Evolutionary conservation across 2,113 vertebrate genomes (phyloP).

Genomic region (Theristicus caerulescens): DNA sequence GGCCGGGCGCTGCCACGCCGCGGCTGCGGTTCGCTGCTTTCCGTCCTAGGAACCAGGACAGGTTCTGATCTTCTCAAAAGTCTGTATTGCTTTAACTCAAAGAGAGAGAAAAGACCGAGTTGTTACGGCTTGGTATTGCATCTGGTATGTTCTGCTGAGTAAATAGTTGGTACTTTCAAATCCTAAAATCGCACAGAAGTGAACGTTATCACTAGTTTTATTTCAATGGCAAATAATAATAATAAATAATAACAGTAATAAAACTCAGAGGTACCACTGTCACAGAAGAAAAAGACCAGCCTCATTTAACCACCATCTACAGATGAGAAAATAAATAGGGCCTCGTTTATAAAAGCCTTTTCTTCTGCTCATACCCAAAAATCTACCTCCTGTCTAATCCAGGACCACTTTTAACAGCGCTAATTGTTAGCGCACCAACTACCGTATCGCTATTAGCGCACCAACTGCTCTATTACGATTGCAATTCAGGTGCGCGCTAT

Average conservation of each 20-base stretch:
- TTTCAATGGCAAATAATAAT: background rate
- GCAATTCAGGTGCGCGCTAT: background rate
- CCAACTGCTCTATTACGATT: fast-evolving
- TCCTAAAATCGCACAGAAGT: background rate
- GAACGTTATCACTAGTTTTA: background rate
- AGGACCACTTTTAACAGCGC: background rate
- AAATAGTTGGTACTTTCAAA: background rate
- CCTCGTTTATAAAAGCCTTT: background rate
- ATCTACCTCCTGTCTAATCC: background rate
- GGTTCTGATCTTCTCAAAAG: background rate
- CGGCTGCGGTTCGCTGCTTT: background rate
- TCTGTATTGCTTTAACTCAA: background rate
- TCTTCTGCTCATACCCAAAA: background rate
- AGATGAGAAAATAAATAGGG: background rate
- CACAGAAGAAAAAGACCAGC: background rate
- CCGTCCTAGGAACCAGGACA: background rate
- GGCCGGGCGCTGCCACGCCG: background rate
- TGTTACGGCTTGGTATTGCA: background rate
- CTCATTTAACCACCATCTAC: background rate
- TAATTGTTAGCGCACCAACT: background rate
- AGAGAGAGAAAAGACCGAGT: background rate
- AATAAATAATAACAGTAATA: background rate
- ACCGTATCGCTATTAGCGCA: background rate
- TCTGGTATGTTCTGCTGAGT: fast-evolving
- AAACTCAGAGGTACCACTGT: background rate